Evolutionary conservation across 2,888 invertebrate species (phyloP), one percentile per base, ranked within the genome.

Genomic region (Temnothorax rugatulus): DNA sequence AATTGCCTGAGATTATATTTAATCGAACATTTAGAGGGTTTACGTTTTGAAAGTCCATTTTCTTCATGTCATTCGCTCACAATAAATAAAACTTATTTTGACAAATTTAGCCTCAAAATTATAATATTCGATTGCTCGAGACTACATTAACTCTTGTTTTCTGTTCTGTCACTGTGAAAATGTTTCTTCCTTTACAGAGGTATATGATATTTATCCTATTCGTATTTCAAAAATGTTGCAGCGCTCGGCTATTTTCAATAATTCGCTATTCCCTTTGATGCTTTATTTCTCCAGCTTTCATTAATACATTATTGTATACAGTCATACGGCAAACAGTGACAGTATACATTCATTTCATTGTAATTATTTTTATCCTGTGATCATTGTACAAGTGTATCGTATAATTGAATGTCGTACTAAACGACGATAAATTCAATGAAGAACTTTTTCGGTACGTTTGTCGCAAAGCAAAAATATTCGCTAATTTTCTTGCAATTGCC

Each of bases 1-100:
- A 81, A 74, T 92, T 92, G 0, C 90, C 92, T 18, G 92, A 89
- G 0, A 91, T 1, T 1, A 50, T 44, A 59, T 92, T 92, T 0
- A 88, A 11, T 1, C 89, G 9, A 0, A 74, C 82, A 54, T 91
- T 92, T 2, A 90, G 83, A 11, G 59, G 77, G 84, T 87, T 92
- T 13, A 87, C 38, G 1, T 41, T 88, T 50, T 61, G 63, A 34
- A 91, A 90, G 77, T 91, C 69, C 89, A 92, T 91, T 1, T 15
- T 38, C 8, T 52, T 34, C 1, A 47, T n/a, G 18, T n/a, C 34
- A 9, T 2, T 71, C 47, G 15, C 34, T 29, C 21, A 13, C n/a
- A 29, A 68, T 29, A 18, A 47, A 66, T 44, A 50, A 25, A 47
- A 44, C 25, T 47, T 50, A 8, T 50, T 50, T 47, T 29, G 18